Evolutionary conservation across 2,888 invertebrate genomes (phyloP).

Genomic region (Synergus laeviventris): DNA sequence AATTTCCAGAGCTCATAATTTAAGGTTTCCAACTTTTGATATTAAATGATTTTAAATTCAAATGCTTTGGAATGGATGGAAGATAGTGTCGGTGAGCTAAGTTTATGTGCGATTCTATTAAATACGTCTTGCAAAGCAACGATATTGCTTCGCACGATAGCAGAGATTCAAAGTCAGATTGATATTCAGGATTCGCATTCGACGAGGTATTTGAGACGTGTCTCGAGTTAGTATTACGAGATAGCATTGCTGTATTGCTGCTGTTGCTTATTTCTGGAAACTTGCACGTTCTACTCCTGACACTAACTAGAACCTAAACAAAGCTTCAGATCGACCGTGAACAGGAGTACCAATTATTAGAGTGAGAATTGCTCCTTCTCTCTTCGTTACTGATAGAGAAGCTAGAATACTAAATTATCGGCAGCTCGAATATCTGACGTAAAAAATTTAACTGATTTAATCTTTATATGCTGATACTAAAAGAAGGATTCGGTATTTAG

Average conservation of each 20-base stretch:
- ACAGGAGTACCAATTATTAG: slow-evolving; percentile 18
- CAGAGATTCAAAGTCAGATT: slow-evolving; percentile 16
- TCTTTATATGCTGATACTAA: neutral
- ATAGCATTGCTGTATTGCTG: neutral
- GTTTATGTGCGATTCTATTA: neutral
- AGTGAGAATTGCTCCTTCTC: slow-evolving; percentile 2
- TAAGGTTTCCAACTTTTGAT: neutral
- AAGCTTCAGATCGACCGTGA: slow-evolving; percentile 11
- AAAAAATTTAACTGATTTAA: neutral
- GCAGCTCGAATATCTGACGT: neutral
- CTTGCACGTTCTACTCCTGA: slow-evolving; percentile 5
- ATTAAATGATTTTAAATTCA: neutral
- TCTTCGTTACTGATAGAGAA: slow-evolving; percentile 6
- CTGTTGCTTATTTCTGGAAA: slow-evolving; percentile 16
- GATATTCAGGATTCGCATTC: slow-evolving; percentile 24
- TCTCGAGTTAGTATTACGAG: slow-evolving; percentile 16
- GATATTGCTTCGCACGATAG: neutral
- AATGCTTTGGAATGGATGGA: neutral
- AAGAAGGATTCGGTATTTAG: neutral
- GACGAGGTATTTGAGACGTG: slow-evolving; percentile 13
- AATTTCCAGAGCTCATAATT: neutral
- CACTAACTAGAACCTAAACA: neutral
- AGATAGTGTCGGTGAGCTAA: neutral
- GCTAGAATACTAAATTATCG: slow-evolving; percentile 1
- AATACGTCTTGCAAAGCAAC: neutral